These are phyloP conservation scores for Drosophila littoralis DNA, from an alignment of 1,140 invertebrate genomes.

Conservation along the genomic window DNA sequence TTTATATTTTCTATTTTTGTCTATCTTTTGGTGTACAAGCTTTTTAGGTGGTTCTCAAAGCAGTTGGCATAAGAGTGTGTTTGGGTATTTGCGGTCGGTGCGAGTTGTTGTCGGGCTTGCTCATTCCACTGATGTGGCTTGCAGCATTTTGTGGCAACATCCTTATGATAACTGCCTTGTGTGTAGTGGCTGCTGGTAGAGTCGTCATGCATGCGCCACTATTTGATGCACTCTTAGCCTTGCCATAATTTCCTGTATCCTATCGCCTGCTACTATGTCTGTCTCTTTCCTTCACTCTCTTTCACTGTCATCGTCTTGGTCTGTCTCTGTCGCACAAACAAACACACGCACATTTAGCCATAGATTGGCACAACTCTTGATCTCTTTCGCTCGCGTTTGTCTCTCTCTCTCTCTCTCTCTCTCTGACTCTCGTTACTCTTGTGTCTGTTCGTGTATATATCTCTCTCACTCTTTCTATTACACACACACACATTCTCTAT, in stretches of 20 bases:
- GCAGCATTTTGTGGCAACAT: constrained; percentile 12
- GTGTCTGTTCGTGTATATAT: background rate
- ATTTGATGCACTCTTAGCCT: constrained; percentile 12
- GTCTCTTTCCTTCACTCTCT: constrained; percentile 1
- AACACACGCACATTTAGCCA: background rate
- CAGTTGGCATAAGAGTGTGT: constrained; percentile 1
- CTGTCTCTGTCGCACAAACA: background rate
- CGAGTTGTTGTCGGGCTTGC: background rate
- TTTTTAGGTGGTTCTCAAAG: constrained; percentile 21
- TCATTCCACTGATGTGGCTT: background rate
- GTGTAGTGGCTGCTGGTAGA: constrained; percentile 39
- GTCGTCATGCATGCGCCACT: constrained; percentile 48
- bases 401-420: constrained; percentile 17
- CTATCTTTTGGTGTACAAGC: constrained; percentile 5
- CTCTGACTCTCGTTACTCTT: constrained; percentile 9
- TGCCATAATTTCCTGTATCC: constrained; percentile 31
- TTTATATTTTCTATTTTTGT: constrained; percentile 2
- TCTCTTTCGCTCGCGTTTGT: constrained; percentile 29
- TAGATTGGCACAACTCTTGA: constrained; percentile 15
- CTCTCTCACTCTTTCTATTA: constrained; percentile 3
- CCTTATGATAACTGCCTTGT: constrained; percentile 18
- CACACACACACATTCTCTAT: constrained; percentile 13
- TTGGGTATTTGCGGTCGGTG: background rate
- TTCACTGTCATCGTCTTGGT: background rate
- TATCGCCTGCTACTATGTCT: constrained; percentile 18